Conservation (phyloP, 2,888 invertebrate genomes). For the Aphidoletes aphidimyza region DNA sequence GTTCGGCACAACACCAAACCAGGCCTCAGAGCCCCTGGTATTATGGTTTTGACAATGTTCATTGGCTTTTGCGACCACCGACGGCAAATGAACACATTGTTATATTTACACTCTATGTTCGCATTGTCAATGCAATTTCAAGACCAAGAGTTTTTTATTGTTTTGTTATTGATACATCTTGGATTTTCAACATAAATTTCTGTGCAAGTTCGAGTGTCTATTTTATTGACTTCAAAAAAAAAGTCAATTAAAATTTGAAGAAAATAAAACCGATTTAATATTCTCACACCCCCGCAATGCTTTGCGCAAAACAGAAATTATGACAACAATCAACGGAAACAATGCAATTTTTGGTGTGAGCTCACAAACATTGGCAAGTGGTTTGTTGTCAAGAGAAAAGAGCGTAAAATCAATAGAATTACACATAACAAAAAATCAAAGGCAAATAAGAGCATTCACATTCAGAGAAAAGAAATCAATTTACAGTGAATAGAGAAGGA, state of each 20-base stretch:
- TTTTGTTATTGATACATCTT: too few relatives aligned
- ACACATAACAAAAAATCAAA: too few relatives aligned
- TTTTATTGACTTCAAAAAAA: not conserved
- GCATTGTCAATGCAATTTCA: too few relatives aligned
- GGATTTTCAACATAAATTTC: too few relatives aligned
- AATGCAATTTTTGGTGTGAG: not conserved
- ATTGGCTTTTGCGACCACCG: too few relatives aligned
- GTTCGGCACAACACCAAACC: too few relatives aligned
- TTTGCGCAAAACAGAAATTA: conserved; percentile 10
- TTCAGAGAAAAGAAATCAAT: not conserved
- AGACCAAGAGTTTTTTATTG: too few relatives aligned
- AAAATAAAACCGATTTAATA: not conserved
- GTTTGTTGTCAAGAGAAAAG: not conserved
- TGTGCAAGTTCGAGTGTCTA: too few relatives aligned
- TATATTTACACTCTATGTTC: too few relatives aligned
- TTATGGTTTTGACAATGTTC: too few relatives aligned
- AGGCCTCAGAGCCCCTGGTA: too few relatives aligned
- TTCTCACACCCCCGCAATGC: conserved; percentile 40
- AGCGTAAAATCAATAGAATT: not conserved
- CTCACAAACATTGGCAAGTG: not conserved
- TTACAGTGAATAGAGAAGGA: not conserved
- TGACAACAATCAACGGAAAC: conserved; percentile 13
- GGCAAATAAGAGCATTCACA: not conserved
- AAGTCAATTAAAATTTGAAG: conserved; percentile 11
- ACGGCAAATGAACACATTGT: too few relatives aligned